Evolutionary conservation across 1,140 invertebrate species (phyloP), one percentile per base, ranked within the genome.

Genomic region (Lordiphosa stackelbergi): DNA sequence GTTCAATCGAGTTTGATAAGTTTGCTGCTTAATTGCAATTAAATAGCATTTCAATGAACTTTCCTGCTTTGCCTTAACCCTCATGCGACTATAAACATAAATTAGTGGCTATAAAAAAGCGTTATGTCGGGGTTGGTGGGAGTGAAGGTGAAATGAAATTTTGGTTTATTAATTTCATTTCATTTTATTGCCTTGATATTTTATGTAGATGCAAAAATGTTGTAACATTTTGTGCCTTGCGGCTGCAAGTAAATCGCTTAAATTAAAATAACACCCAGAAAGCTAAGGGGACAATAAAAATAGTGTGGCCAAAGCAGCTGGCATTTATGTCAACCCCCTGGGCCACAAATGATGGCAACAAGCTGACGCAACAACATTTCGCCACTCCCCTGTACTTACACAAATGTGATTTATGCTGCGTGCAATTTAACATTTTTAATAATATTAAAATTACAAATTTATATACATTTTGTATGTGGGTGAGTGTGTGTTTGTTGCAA

Each of bases 361-460:
- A 77, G 75, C 77, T 81, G 75, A 56, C 77, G 68, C 72, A 53
- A 28, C 45, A 35, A 28, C 45, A 35, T 9, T 46, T 40, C 22
- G 28, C 41, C 31, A 40, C 12, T 11, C 48, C 53, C 46, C 24
- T 13, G 19, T n/a, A 1, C 35, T 24, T 35, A 24, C 36, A 56
- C 47, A 71, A 77, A 73, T 77, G 60, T 77, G 69, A 83, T 83
- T 83, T 84, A 83, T 84, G 73, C 77, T 69, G 64, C 72, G 46
- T 69, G 66, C 52, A 83, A 77, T 84, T 83, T 77, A 72, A 72
- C 57, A 81, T 84, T 78, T 83, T 84, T 78, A 83, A 81, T 75
- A 81, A 68, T 83, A 79, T 79, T 78, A 77, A 81, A 77, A 81
- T 83, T 81, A 72, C 77, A 83, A 79, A 79, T 77, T 75, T 81